Evolutionary conservation across 2,113 vertebrate genomes (phyloP), one percentile per base, ranked within the genome.

Genomic region (Hirundichthys speculiger): DNA sequence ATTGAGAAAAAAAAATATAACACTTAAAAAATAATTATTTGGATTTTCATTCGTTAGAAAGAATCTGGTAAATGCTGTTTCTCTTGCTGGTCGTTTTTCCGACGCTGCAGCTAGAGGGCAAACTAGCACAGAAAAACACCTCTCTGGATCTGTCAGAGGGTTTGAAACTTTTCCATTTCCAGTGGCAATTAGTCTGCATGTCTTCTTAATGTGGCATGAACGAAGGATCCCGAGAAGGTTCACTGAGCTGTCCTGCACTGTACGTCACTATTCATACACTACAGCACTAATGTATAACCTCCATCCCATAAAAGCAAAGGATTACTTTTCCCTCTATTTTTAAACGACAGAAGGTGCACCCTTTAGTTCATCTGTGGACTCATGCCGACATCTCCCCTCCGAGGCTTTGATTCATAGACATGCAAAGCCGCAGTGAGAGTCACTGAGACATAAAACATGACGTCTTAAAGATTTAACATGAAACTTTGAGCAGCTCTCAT

Each of bases 61-160:
- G 4, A 7, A 34, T 34, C 30, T 10, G 11, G 7, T 6, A 34
- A 34, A 34, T 7, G 30, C 3, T 34, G 11, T 7, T 34, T 9
- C 4, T 34, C 30, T 34, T 34, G 30, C 30, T 34, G 30, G 3
- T 63, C 20, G 73, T 61, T 53, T 81, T 69, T 71, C 68, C 27
- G 41, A 60, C 8, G 15, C 57, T 57, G 67, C 86, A 80, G 71
- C 86, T 86, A 86, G 88, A 82, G 84, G 86, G 84, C 83, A 79
- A 75, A 68, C 75, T 71, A 74, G 78, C 74, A 65, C 52, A 83
- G 75, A 73, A 45, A 81, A 74, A 52, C 12, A 51, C 27, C 8
- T n/a, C 4, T 40, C 22, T 46, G 9, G 30, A 34, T 34, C 30
- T 38, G 45, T 63, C 24, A 18, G 49, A 72, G 34, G 57, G 52